These are phyloP conservation scores for Ceuthmochares aereus DNA, from an alignment of 2,113 vertebrate species.

Conservation along the genomic window DNA sequence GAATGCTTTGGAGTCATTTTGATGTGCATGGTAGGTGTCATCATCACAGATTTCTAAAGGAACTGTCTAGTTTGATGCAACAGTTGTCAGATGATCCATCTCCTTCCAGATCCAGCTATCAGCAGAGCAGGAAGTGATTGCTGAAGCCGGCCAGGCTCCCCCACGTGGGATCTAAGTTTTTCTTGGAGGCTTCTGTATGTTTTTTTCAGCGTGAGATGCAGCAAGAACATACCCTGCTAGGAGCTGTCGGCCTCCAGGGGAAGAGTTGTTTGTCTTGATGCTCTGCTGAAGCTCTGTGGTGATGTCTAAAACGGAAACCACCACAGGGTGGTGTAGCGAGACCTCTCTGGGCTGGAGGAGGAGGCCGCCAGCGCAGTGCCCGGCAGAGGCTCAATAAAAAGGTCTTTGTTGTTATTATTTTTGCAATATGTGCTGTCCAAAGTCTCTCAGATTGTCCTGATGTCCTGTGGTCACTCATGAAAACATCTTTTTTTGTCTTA, in stretches of 20 bases:
- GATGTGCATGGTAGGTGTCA: accelerated
- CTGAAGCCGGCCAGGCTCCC: accelerated
- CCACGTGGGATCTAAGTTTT: background rate
- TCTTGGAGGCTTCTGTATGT: background rate
- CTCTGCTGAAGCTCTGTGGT: background rate
- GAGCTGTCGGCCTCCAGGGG: background rate
- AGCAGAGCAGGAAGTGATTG: accelerated
- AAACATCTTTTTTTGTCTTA: background rate
- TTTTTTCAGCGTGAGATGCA: background rate
- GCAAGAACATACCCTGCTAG: background rate
- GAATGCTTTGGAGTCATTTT: accelerated
- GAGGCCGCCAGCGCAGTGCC: background rate
- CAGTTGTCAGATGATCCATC: background rate
- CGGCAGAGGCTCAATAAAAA: accelerated
- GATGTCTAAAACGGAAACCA: background rate
- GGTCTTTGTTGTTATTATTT: accelerated
- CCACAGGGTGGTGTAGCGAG: background rate
- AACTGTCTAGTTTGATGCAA: background rate
- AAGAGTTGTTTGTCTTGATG: background rate
- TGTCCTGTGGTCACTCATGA: accelerated
- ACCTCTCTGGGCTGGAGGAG: background rate
- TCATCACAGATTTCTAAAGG: background rate
- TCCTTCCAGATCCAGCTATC: background rate
- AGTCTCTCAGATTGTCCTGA: background rate
- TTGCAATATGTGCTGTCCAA: background rate